Percentiles rank a stretch among this genome's conserved stretches.
These are phyloP conservation scores for Mesaphorura yosii DNA, from an alignment of 1,140 invertebrate genomes.

Conservation along the genomic window DNA sequence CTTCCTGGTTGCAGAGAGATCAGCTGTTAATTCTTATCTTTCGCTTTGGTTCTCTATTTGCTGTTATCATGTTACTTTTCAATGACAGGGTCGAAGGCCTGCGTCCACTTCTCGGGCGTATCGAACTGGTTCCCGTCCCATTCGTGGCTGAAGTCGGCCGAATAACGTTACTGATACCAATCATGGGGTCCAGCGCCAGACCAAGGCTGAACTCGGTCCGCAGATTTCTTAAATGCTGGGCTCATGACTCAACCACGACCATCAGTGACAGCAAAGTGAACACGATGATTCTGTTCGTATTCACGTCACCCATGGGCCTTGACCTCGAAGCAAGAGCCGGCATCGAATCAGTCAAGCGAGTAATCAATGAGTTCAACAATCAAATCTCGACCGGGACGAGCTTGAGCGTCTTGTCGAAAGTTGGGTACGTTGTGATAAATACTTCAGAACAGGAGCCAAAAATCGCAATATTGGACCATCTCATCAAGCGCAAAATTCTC, in stretches of 20 bases:
- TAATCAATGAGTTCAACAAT: no score
- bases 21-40: conserved; percentile 24
- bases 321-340: not conserved
- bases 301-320: not conserved
- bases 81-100: conserved; percentile 54
- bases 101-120: conserved; percentile 66
- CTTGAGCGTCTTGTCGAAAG: no score
- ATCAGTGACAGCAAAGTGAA: conserved; percentile 66
- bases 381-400: no score
- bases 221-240: conserved; percentile 47
- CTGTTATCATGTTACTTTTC: no score
- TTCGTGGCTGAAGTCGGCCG: conserved; percentile 81
- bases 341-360: conserved; percentile 1
- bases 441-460: not conserved
- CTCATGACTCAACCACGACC: conserved; percentile 52
- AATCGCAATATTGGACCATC: conserved; percentile 1
- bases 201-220: conserved; percentile 34
- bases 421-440: conserved; percentile 1
- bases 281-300: conserved; percentile 45
- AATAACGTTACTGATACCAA: conserved; percentile 60
- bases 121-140: conserved; percentile 72
- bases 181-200: no score
- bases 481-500: not conserved
- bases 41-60: no score
- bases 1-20: not conserved